These are phyloP conservation scores for Coleophora deauratella DNA, from an alignment of 2,888 invertebrate genomes.

Conservation along the genomic window DNA sequence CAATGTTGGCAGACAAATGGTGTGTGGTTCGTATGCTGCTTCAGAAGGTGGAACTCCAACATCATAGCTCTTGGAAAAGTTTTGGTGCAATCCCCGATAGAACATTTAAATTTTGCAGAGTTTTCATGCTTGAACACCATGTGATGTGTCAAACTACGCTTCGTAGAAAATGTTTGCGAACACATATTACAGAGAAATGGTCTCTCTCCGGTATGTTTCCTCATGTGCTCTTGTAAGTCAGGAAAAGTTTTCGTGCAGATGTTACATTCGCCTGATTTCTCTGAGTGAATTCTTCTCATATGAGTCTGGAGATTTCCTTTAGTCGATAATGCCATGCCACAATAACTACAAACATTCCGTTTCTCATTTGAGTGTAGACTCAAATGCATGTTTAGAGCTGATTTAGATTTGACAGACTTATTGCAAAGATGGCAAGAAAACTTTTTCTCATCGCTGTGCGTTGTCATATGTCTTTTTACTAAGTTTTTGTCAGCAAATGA, in stretches of 20 bases:
- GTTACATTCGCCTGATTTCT: constrained; percentile 67
- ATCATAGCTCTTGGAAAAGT: constrained; percentile 57
- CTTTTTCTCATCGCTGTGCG: constrained; percentile 66
- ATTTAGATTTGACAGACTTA: constrained; percentile 64
- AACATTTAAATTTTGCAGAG: constrained; percentile 54
- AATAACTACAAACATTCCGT: constrained; percentile 54
- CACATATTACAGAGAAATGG: constrained; percentile 54
- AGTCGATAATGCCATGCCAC: constrained; percentile 65
- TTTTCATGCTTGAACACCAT: constrained; percentile 59
- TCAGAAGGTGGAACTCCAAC: constrained; percentile 61
- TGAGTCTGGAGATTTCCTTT: constrained; percentile 73
- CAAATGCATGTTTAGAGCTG: constrained; percentile 67
- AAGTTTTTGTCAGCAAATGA: constrained; percentile 46
- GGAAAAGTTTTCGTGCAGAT: constrained; percentile 71
- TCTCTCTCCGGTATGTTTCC: constrained; percentile 73
- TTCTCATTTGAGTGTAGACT: constrained; percentile 51
- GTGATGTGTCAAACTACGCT: constrained; percentile 53
- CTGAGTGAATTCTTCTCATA: constrained; percentile 70
- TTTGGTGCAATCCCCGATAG: constrained; percentile 49
- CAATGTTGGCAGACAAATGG: constrained; percentile 60
- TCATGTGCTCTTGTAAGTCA: constrained; percentile 71
- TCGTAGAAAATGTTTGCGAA: constrained; percentile 41
- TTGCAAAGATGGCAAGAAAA: constrained; percentile 70
- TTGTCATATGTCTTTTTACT: constrained; percentile 47
- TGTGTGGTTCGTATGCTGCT: constrained; percentile 58